These are phyloP conservation scores for Leptoteleia sp. DNA, from an alignment of 1,140 invertebrate genomes.

Conservation along the genomic window DNA sequence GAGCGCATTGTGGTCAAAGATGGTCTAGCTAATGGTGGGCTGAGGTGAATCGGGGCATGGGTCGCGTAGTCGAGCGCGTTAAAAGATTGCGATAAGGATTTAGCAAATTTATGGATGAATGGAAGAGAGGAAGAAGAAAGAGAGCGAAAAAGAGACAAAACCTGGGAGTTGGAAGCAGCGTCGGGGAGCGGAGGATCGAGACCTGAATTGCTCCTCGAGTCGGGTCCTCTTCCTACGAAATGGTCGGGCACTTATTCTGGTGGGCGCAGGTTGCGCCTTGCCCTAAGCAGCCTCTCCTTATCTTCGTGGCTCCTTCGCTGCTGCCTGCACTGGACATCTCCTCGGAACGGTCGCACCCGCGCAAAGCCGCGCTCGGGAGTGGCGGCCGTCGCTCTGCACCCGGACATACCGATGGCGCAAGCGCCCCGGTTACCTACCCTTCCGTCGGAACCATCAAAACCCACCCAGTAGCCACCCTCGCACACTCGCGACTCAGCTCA, in stretches of 20 bases:
- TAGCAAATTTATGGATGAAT: background rate
- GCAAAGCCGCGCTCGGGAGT: conserved; percentile 81
- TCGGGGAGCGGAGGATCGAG: conserved; percentile 54
- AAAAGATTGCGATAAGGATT: background rate
- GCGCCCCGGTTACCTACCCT: conserved; percentile 69
- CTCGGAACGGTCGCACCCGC: conserved; percentile 79
- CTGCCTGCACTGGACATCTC: conserved; percentile 76
- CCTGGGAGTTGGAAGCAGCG: conserved; percentile 63
- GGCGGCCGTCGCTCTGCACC: conserved; percentile 79
- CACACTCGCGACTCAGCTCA: conserved; percentile 36
- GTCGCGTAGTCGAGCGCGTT: background rate
- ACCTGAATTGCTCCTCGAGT: conserved; percentile 49
- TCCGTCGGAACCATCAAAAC: conserved; percentile 48
- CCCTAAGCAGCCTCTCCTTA: conserved; percentile 56
- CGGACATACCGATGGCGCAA: conserved; percentile 75
- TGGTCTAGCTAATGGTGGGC: background rate
- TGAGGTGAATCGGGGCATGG: background rate
- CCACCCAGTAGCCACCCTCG: conserved; percentile 56
- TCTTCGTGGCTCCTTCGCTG: conserved; percentile 52
- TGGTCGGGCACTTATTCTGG: conserved; percentile 51
- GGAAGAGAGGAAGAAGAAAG: conserved; percentile 1
- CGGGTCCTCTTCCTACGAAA: conserved; percentile 67
- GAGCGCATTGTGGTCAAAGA: background rate
- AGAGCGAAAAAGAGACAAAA: conserved; percentile 27
- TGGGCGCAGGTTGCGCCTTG: conserved; percentile 59